Conservation (phyloP, 2,797 vertebrate species). For the Helarctos malayanus region DNA sequence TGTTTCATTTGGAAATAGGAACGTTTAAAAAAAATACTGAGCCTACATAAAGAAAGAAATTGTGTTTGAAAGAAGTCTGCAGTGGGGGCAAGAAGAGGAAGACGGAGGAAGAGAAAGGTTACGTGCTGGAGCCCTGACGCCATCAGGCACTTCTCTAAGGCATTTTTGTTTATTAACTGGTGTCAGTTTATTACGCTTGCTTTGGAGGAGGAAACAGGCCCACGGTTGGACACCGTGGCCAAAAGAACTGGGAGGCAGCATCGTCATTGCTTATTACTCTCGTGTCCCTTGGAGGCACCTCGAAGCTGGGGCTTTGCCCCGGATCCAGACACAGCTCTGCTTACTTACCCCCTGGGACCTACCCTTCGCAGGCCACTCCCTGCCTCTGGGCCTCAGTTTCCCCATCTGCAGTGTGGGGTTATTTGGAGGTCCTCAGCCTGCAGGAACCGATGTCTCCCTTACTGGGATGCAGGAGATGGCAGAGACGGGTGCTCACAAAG, state of each 20-base stretch:
- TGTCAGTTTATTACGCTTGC: background rate
- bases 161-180: background rate
- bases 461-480: background rate
- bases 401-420: background rate
- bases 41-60: background rate
- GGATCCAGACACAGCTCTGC: background rate
- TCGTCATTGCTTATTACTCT: background rate
- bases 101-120: background rate
- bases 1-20: conserved; percentile 46
- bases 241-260: background rate
- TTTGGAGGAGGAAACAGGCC: background rate
- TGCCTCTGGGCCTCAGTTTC: background rate
- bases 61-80: background rate
- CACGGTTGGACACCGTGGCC: background rate
- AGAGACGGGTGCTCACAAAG: background rate
- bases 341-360: background rate
- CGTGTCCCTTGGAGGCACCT: background rate
- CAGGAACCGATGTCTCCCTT: fast-evolving
- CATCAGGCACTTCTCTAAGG: background rate
- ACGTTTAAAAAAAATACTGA: background rate
- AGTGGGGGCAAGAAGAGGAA: background rate
- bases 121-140: background rate
- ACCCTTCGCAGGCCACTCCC: background rate
- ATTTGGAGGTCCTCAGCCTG: background rate
- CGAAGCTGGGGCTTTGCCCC: background rate